Percentiles rank a stretch among this genome's conserved stretches.
Conservation (phyloP, 2,797 vertebrate species). For the Orientallactaga sibirica region DNA sequence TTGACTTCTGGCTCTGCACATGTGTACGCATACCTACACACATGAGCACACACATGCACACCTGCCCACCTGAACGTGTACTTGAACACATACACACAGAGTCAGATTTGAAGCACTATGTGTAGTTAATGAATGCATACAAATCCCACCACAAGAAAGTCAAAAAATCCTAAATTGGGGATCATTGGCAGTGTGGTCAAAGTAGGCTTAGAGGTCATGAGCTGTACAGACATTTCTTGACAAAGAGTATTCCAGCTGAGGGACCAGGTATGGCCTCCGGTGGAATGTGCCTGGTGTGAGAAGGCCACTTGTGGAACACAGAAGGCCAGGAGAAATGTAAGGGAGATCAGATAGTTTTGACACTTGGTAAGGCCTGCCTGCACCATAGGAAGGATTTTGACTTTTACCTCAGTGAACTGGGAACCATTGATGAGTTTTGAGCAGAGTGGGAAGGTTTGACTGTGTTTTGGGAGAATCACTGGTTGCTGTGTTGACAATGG, state of each 20-base stretch:
- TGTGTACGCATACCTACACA: too few species aligned
- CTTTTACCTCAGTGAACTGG: constrained; percentile 5
- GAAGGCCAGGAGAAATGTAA: neutral
- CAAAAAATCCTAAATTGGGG: neutral
- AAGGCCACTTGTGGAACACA: neutral
- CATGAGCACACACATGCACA: too few species aligned
- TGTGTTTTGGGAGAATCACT: constrained; percentile 24
- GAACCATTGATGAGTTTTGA: neutral
- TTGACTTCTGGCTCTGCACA: too few species aligned
- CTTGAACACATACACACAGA: too few species aligned
- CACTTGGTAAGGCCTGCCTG: neutral
- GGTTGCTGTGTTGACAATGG: neutral
- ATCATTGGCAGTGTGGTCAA: neutral
- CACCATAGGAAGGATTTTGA: neutral
- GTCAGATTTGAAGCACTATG: neutral
- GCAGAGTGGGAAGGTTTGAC: neutral
- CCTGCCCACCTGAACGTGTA: too few species aligned
- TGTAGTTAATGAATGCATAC: neutral
- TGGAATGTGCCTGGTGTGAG: neutral
- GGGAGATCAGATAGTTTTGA: neutral
- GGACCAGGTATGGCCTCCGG: neutral
- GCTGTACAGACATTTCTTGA: neutral
- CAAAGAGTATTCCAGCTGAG: neutral
- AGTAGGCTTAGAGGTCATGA: neutral
- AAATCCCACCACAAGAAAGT: neutral